Base-by-base conservation (phyloP, 2,797 vertebrate species). In the Chromobotia macracanthus region DNA sequence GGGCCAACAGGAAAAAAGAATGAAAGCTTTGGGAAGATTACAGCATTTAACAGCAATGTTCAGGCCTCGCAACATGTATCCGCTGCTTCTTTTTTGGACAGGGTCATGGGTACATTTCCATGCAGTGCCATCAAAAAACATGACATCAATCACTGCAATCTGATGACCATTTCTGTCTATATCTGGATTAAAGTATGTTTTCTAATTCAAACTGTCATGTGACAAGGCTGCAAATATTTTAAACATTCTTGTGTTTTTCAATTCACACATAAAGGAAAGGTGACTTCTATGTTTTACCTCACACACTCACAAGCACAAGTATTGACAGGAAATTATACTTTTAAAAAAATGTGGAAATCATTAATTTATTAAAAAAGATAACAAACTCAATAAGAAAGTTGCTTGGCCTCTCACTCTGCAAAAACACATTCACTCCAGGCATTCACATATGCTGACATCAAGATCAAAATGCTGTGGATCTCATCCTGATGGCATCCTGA, bases 11-110 rank as follows among this genome's bases (percentile, higher is more conserved):
- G 96, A 96, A 92, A 69, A 79, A 85, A 88, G 90, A 90, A 92
- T 87, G 89, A 90, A 90, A 85, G 93, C 91, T 95, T 94, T 91
- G 89, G 90, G 91, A 94, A 96, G 92, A 95, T 94, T 96, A 95
- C 91, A 93, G 92, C 92, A 91, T 89, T 90, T 91, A 94, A 92
- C 93, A 3, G 5, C 31, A 31, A 92, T 93, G 92, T 86, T 86
- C 85, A 85, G 91, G 94, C 92, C 91, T 95, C 90, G 90, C 13
- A 72, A 89, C 90, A 90, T 88, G 89, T 72, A 77, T 81, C 83
- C 38, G 41, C 66, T 0, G 16, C 61, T 75, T 86, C 85, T 83
- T 80, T 82, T 83, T 82, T 77, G 77, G 78, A 83, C 9, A 63
- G 80, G 73, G 83, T 86, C 91, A 84, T 3, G 82, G 87, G 82